Base-by-base conservation (phyloP, 2,113 vertebrate species). In the Verasper variegatus region DNA sequence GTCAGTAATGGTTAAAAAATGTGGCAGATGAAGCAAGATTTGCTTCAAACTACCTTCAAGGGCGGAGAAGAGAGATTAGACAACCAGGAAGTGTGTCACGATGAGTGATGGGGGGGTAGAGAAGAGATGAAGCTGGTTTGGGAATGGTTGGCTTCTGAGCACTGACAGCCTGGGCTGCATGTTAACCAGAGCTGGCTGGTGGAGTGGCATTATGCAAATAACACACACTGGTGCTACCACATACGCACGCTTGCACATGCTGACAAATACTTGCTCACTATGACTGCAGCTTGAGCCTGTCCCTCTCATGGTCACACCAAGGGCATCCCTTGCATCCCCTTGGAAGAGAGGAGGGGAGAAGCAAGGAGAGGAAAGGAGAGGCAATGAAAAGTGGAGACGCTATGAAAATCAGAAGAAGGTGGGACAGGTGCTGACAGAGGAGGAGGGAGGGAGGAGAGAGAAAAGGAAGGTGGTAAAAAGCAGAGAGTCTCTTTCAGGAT, bases 291-390 rank as follows among this genome's bases (percentile, higher is more conserved):
- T 85, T 78, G 64, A 85, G 78, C 72, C 73, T 63, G 71, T 76
- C 78, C 82, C 68, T 65, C 49, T 88, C 90, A 91, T 23, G 89
- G 90, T 92, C 91, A 92, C 64, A 90, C 68, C 89, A 92, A 91
- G 88, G 92, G 83, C 89, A 89, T 85, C 45, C 56, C 40, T 13
- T 11, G 13, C 12, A 57, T 69, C 80, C 74, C 63, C 75, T 65
- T 69, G 73, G 57, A 59, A 55, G 55, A 68, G 42, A 60, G 35
- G 35, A 45, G 73, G 54, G n/a, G n/a, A 20, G 31, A 17, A 65
- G 20, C 18, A 54, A 58, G 31, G 55, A 68, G 40, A 59, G 35
- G 35, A 45, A 56, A 61, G n/a, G n/a, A 20, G 31, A 17, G 68
- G 20, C 18, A 54, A 61, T 27, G 5, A 69, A 63, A 51, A 58